phyloP scores from a whole-genome alignment of 1,140 invertebrate species.

The Drosophila ambigua region DNA sequence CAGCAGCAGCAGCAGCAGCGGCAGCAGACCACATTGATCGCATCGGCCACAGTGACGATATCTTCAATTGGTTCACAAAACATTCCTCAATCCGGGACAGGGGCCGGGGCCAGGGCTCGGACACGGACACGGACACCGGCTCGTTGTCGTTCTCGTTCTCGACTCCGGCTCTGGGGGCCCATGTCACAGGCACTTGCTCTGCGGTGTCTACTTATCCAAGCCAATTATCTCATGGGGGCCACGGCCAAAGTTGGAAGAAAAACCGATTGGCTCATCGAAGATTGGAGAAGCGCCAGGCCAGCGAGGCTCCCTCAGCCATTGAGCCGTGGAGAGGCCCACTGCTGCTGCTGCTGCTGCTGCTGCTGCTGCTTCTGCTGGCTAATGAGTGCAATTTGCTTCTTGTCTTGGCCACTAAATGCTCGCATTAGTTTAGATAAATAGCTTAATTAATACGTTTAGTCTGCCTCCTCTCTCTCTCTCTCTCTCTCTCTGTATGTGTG shows the following conservation, averaged over 20 bases:
- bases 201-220: conserved; percentile 52
- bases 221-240: conserved; percentile 61
- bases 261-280: conserved; percentile 72
- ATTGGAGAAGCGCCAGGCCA: conserved; percentile 5
- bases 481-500: not conserved
- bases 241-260: conserved; percentile 21
- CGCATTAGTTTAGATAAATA: conserved; percentile 83
- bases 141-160: too few relatives aligned
- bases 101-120: not conserved
- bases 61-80: conserved; percentile 56
- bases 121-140: too few relatives aligned
- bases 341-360: too few relatives aligned
- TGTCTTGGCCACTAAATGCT: conserved; percentile 82
- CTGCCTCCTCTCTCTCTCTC: conserved; percentile 3
- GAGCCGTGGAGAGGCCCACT: too few relatives aligned
- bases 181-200: conserved; percentile 8
- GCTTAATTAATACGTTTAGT: conserved; percentile 81
- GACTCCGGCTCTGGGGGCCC: too few relatives aligned
- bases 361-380: conserved; percentile 30
- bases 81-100: conserved; percentile 60
- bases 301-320: not conserved
- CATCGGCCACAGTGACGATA: conserved; percentile 57
- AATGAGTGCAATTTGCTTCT: conserved; percentile 82
- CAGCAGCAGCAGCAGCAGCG: conserved; percentile 12
- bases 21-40: conserved; percentile 34